A percentile compares a stretch with the other conserved stretches of the same genome.
phyloP scores from a whole-genome alignment of 37 sponge, comb jelly and placozoan species.

The Hexactinellida sp. region DNA sequence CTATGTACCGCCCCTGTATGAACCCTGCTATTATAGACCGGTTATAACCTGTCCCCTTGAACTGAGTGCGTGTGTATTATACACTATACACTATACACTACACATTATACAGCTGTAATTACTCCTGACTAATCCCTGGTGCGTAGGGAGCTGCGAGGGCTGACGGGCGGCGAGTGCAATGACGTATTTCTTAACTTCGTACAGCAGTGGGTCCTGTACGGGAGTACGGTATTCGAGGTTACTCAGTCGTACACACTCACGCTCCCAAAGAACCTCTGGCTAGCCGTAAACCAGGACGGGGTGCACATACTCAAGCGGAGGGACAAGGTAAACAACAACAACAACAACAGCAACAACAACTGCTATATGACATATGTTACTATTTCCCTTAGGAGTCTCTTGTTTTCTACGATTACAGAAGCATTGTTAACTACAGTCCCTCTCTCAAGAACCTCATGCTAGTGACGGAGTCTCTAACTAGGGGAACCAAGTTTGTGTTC shows the following conservation, averaged over 20 bases:
- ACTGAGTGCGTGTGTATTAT: too few species aligned
- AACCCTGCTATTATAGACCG: too few species aligned
- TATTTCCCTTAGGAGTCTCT: constrained; percentile 44
- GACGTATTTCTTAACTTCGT: constrained; percentile 68
- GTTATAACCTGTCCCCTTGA: neutral
- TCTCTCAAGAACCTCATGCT: constrained; percentile 91
- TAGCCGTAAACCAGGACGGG: constrained; percentile 72
- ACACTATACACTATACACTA: neutral
- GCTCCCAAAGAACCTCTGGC: constrained; percentile 91
- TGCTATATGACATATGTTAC: too few species aligned
- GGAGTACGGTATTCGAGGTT: constrained; percentile 89
- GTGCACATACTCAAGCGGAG: constrained; percentile 77
- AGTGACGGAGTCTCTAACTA: constrained; percentile 81
- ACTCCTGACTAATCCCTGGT: too few species aligned
- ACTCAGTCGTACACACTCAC: constrained; percentile 76
- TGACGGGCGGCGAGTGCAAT: constrained; percentile 31
- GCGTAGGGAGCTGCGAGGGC: constrained; percentile 10
- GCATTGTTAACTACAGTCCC: constrained; percentile 91
- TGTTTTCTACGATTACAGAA: constrained; percentile 81
- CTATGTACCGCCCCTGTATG: too few species aligned
- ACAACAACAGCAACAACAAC: neutral
- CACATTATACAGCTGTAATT: neutral
- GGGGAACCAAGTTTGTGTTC: constrained; percentile 91
- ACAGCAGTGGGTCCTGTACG: constrained; percentile 75
- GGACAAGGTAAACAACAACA: constrained; percentile 41